These are phyloP conservation scores for Epinotia brunnichana DNA, from an alignment of 2,888 invertebrate genomes.

Conservation along the genomic window DNA sequence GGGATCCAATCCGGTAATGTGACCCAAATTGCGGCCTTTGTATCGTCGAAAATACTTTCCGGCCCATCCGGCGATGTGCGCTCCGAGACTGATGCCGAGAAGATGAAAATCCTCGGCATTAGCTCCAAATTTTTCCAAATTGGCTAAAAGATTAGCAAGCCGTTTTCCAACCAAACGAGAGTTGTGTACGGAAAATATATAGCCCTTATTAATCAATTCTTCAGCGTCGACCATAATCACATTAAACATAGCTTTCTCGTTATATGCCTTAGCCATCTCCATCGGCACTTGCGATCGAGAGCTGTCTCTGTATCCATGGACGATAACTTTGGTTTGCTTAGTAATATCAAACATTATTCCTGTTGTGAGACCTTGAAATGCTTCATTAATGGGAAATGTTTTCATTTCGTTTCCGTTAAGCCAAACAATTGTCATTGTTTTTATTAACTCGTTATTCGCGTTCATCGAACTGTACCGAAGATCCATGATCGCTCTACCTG, in stretches of 20 bases:
- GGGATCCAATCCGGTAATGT: conserved; percentile 79
- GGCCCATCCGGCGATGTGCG: conserved; percentile 82
- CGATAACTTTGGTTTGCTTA: conserved; percentile 76
- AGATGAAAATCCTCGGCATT: conserved; percentile 80
- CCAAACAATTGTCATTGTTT: conserved; percentile 73
- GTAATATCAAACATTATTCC: conserved; percentile 72
- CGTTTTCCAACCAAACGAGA: conserved; percentile 80
- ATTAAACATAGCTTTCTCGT: conserved; percentile 76
- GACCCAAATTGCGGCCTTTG: conserved; percentile 68
- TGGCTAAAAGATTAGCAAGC: conserved; percentile 78
- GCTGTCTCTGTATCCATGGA: conserved; percentile 78
- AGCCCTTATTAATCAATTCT: conserved; percentile 73
- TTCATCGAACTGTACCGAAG: conserved; percentile 65
- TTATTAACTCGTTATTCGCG: conserved; percentile 66
- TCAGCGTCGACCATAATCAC: conserved; percentile 77
- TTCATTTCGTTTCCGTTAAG: conserved; percentile 60
- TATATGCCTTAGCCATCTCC: conserved; percentile 74
- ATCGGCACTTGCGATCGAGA: conserved; percentile 73
- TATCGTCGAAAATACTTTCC: conserved; percentile 76
- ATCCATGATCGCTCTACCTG: conserved; percentile 79
- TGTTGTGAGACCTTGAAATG: conserved; percentile 66
- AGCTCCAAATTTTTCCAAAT: conserved; percentile 74
- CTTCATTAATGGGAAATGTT: conserved; percentile 70
- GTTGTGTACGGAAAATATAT: conserved; percentile 74
- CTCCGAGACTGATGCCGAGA: conserved; percentile 84